Evolutionary conservation across 2,113 vertebrate genomes (phyloP).

Genomic region (Nothoprocta perdicaria): DNA sequence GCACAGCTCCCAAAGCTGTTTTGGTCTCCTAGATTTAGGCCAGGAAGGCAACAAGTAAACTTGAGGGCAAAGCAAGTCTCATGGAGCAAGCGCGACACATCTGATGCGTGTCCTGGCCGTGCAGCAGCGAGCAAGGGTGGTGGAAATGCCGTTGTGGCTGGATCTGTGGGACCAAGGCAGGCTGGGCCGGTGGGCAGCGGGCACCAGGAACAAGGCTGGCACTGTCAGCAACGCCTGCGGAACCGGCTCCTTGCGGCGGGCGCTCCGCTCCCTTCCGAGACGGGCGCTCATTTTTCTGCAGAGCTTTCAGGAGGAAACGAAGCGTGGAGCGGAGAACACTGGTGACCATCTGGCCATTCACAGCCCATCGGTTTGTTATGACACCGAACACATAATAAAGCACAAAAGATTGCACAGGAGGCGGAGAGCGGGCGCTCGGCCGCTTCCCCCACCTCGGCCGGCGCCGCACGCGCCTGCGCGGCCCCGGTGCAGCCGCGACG

Average conservation of each 20-base stretch:
- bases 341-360: constrained; percentile 75
- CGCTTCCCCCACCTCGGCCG: too few species aligned
- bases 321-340: constrained; percentile 61
- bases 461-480: too few species aligned
- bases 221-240: constrained; percentile 60
- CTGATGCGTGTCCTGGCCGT: background rate
- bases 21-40: background rate
- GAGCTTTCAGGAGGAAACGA: constrained; percentile 75
- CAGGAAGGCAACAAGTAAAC: background rate
- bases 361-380: constrained; percentile 73
- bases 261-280: constrained; percentile 54
- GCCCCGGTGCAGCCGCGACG: too few species aligned
- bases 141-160: background rate
- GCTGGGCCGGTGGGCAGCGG: constrained; percentile 15
- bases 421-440: background rate
- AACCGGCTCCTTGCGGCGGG: constrained; percentile 49
- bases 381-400: constrained; percentile 71
- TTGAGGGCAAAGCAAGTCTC: background rate
- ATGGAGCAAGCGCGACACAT: background rate
- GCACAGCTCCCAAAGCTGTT: fast-evolving
- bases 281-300: constrained; percentile 72
- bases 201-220: constrained; percentile 34
- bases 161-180: constrained; percentile 21
- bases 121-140: fast-evolving
- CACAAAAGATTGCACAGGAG: constrained; percentile 60